Base-by-base conservation (phyloP, 2,888 invertebrate genomes). In the Philhelius pedissequus region DNA sequence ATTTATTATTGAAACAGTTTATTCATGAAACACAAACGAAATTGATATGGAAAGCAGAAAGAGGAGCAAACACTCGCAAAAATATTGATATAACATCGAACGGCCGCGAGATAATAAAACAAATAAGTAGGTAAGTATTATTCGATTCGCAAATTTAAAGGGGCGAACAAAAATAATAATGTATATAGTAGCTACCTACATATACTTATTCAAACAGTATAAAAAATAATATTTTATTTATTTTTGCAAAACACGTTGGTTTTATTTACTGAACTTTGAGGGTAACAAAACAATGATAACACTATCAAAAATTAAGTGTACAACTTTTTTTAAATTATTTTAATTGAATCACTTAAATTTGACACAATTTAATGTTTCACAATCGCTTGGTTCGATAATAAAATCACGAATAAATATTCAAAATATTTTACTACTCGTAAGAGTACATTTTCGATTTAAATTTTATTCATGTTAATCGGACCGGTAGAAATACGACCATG, bases 351-450 rank as follows among this genome's bases (percentile, higher is more conserved):
- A 54, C 6, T 32, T 32, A 20, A 62, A 62, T 43, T 62, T 43
- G 43, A 25, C 56, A 54, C 54, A 58, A 8, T 58, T 18, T 9
- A 40, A 0, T 45, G 25, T 18, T 62, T 43, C 43, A 11, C 40
- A 62, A 62, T 27, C 43, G 15, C 9, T 18, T 11, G 8, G 1
- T 13, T 6, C 22, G n/a, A 38, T 38, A 38, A 9, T n/a, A 15
- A 58, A 58, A 40, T 25, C 60, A 43, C 60, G 40, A 25, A 60
- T 58, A 25, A 58, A 58, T 60, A 60, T 40, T 60, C 22, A 38
- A 25, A 22, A n/a, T 48, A 9, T 45, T 45, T 1, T 18, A 45
- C 3, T n/a, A n/a, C n/a, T n/a, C n/a, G n/a, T 9, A n/a, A n/a
- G 6, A 13, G 3, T 8, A 40, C 7, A 18, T 18, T 20, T 1